Base-by-base conservation (phyloP, 1,140 invertebrate species). In the Formica exsecta region DNA sequence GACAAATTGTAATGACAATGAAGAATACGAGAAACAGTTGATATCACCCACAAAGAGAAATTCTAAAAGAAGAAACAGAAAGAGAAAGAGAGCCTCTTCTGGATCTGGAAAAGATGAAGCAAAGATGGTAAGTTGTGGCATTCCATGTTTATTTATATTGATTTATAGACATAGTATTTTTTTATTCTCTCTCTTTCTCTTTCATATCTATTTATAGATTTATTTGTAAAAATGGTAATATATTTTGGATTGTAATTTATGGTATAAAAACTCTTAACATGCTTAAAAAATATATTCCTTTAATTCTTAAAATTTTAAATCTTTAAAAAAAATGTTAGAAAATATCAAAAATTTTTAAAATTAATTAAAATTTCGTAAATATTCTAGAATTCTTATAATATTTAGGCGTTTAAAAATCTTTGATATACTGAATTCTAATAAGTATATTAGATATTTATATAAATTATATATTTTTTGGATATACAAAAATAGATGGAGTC, bases 1-100 rank as follows among this genome's bases (percentile, higher is more conserved):
- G 65, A 97, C 97, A 90, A 97, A 97, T 90, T 97, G 96, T 29
- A 96, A 97, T n/a, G 97, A 98, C 92, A 97, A 98, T 90, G 97
- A 97, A 32, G 97, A 98, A 86, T 97, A 98, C 94, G 97, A 97
- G 92, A 97, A 97, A 87, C 96, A 97, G 88, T 93, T 98, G 3
- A 96, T 96, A 80, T 96, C 96, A 5, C 96, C 96, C 0, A 95
- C 96, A 1, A 97, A 97, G 88, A 97, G 96, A 86, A 95, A 95
- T 36, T 94, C 96, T 36, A 96, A 96, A 87, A 94, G 96, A 57
- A 93, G 94, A 87, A 95, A 96, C 86, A 95, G 94, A 90, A 96
- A 96, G 90, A 80, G 94, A 77, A 95, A 96, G 68, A 94, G 95
- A 41, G 94, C 93, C 0, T 95, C 95, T 44, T 96, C 96, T 5